Conservation (phyloP, 2,888 invertebrate genomes). For the Metopia argyrocephala region DNA sequence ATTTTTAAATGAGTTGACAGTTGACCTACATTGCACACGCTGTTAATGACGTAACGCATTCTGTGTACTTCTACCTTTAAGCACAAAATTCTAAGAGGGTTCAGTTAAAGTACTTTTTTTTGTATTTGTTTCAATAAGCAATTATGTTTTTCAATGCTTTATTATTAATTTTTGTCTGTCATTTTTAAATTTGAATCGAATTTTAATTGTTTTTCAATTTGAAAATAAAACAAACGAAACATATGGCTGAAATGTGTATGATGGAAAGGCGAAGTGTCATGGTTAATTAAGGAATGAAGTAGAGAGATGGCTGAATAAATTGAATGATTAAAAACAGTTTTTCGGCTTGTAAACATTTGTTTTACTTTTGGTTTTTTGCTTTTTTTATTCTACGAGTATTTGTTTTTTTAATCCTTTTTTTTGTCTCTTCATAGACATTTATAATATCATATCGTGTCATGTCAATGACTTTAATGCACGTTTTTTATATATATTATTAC, state of each 20-base stretch:
- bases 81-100: too few species aligned
- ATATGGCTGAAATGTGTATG: background rate
- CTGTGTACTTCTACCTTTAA: too few species aligned
- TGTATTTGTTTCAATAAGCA: too few species aligned
- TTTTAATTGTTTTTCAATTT: background rate
- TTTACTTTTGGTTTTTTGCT: background rate
- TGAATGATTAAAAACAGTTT: background rate
- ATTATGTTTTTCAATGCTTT: background rate
- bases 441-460: slow-evolving; percentile 30
- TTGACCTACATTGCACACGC: too few species aligned
- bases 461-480: slow-evolving; percentile 48
- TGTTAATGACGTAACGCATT: too few species aligned
- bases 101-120: too few species aligned
- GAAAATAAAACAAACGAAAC: background rate
- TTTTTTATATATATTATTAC: slow-evolving; percentile 25
- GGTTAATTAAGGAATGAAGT: background rate
- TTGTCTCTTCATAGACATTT: slow-evolving; percentile 18
- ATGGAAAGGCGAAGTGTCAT: background rate
- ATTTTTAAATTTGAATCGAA: background rate
- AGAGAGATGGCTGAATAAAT: background rate
- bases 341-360: slow-evolving; percentile 1
- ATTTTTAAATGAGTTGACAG: too few species aligned
- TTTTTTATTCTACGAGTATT: background rate
- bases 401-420: slow-evolving; percentile 22
- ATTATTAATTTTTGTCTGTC: background rate